Conservation (phyloP, 2,113 vertebrate genomes). For the Halcyon senegalensis region DNA sequence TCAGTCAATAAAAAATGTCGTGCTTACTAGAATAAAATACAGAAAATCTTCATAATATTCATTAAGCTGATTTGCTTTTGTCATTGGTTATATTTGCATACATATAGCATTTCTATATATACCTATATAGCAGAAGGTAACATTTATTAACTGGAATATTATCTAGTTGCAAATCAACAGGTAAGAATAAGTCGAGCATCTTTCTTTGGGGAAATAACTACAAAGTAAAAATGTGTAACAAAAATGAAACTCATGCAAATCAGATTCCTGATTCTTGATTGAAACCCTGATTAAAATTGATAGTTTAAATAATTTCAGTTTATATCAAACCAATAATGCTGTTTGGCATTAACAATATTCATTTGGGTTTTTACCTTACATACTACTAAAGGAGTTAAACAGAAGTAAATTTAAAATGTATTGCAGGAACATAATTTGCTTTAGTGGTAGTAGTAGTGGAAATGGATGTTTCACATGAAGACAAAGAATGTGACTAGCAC, state of each 20-base stretch:
- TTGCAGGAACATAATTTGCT: neutral
- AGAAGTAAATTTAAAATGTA: neutral
- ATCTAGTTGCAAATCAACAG: neutral
- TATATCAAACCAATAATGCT: neutral
- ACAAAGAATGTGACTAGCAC: neutral
- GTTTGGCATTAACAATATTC: neutral
- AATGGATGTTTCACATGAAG: neutral
- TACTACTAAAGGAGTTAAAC: neutral
- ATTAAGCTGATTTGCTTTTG: neutral
- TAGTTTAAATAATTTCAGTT: neutral
- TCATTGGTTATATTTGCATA: neutral
- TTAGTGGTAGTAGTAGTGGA: neutral
- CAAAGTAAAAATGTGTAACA: neutral
- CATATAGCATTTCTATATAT: neutral
- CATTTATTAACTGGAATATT: neutral
- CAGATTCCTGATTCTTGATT: neutral
- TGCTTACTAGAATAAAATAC: neutral
- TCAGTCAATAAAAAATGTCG: neutral
- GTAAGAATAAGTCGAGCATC: neutral
- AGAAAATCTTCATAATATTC: neutral
- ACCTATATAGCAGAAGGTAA: neutral
- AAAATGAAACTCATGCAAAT: neutral
- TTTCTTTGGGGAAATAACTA: neutral
- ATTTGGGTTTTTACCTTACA: neutral
- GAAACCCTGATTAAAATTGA: neutral